Evolutionary conservation across 2,797 vertebrate species (phyloP).

Genomic region (Phoxinus dragarum): DNA sequence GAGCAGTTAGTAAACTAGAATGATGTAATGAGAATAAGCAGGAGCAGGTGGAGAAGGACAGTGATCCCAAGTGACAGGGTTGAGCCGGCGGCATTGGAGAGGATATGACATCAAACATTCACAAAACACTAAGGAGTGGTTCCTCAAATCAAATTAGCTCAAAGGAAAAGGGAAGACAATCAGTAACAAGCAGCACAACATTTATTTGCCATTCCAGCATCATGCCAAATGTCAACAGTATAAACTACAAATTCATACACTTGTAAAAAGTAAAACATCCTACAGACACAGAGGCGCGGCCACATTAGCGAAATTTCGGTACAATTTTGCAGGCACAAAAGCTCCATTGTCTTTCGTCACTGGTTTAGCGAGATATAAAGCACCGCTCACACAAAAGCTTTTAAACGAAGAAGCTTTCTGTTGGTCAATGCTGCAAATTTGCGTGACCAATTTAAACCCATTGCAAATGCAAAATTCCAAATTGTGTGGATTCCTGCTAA

Average conservation of each 20-base stretch:
- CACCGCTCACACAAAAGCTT: not conserved
- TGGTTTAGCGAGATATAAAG: not conserved
- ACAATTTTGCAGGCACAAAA: not conserved
- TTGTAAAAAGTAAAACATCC: slow-evolving; percentile 1
- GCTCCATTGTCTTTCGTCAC: not conserved
- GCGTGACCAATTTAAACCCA: not conserved
- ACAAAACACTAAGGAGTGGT: not conserved
- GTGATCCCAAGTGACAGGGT: slow-evolving; percentile 21
- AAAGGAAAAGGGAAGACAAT: slow-evolving; percentile 6
- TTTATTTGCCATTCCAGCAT: slow-evolving; percentile 47
- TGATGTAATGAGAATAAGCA: slow-evolving; percentile 23
- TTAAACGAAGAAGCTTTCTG: not conserved
- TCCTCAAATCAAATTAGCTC: not conserved
- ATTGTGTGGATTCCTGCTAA: not conserved
- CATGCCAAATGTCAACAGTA: slow-evolving; percentile 27
- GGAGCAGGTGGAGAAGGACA: slow-evolving; percentile 16
- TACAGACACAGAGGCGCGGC: not conserved
- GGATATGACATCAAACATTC: not conserved
- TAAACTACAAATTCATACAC: slow-evolving; percentile 19
- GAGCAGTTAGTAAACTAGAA: not conserved
- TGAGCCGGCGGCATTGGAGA: not conserved
- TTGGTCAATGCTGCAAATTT: not conserved
- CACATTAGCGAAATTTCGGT: not conserved
- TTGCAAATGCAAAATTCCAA: not conserved
- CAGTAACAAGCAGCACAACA: slow-evolving; percentile 16